These are phyloP conservation scores for Phrynosoma blainvillii DNA, from an alignment of 2,113 vertebrate genomes.

Conservation along the genomic window DNA sequence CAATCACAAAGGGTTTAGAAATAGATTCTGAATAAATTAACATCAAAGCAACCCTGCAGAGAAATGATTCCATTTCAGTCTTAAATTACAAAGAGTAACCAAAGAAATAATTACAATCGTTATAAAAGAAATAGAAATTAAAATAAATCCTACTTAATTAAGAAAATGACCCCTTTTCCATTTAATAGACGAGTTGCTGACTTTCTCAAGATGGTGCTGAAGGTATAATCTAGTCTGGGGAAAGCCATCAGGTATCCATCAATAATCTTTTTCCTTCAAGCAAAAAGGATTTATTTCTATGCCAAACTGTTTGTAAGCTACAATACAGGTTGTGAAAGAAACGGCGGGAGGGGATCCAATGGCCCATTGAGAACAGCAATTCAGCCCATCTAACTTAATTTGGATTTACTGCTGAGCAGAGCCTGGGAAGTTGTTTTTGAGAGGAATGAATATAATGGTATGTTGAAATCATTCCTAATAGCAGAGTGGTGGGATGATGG, in stretches of 20 bases:
- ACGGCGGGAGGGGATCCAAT: not conserved
- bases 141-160: conserved; percentile 5
- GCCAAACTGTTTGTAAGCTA: too few species aligned
- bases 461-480: too few species aligned
- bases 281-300: not conserved
- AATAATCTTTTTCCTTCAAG: not conserved
- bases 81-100: not conserved
- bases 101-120: conserved; percentile 7
- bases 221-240: not conserved
- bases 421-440: too few species aligned
- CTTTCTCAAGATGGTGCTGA: not conserved
- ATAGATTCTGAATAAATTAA: conserved; percentile 14
- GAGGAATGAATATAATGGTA: too few species aligned
- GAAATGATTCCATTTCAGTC: conserved; percentile 6
- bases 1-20: conserved; percentile 8
- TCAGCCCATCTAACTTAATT: not conserved
- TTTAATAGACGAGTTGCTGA: not conserved
- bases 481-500: too few species aligned
- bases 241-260: not conserved
- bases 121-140: conserved; percentile 13
- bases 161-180: not conserved
- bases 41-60: conserved; percentile 4
- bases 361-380: not conserved
- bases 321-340: not conserved
- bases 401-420: not conserved